Evolutionary conservation across 2,113 vertebrate species (phyloP).

Genomic region (Heliornis fulica): DNA sequence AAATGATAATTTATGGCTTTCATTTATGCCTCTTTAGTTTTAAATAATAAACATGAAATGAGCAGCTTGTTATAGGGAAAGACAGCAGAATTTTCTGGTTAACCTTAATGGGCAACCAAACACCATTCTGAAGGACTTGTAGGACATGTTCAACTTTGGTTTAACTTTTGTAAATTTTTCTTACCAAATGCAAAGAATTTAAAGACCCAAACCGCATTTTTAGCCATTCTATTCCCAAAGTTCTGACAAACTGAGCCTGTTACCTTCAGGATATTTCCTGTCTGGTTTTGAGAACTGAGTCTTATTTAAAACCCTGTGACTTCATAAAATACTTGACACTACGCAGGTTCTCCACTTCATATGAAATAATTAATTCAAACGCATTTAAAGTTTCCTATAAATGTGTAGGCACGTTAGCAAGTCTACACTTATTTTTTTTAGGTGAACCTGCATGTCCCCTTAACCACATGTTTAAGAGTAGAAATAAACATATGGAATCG

Average conservation of each 20-base stretch:
- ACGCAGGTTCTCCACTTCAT: not conserved
- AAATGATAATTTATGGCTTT: constrained; percentile 28
- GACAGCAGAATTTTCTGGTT: not conserved
- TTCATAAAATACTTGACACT: not conserved
- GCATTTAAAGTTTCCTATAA: not conserved
- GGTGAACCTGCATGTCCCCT: not conserved
- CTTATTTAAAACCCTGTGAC: not conserved
- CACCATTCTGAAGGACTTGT: not conserved
- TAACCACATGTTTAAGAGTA: not conserved
- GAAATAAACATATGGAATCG: not conserved
- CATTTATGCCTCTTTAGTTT: not conserved
- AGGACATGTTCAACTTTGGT: not conserved
- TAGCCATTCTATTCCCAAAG: not conserved
- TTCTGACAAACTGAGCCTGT: not conserved
- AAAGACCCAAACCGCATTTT: not conserved
- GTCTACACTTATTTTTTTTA: not conserved
- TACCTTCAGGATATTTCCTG: not conserved
- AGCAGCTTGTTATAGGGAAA: not conserved
- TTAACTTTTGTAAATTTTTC: not conserved
- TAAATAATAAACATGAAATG: not conserved
- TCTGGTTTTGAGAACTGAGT: not conserved
- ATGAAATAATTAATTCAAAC: not conserved
- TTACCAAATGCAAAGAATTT: not conserved
- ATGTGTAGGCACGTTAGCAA: not conserved
- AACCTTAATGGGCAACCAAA: not conserved